These are phyloP conservation scores for Anneissia japonica DNA, from an alignment of 35 echinoderm and acorn worm species.

Conservation along the genomic window DNA sequence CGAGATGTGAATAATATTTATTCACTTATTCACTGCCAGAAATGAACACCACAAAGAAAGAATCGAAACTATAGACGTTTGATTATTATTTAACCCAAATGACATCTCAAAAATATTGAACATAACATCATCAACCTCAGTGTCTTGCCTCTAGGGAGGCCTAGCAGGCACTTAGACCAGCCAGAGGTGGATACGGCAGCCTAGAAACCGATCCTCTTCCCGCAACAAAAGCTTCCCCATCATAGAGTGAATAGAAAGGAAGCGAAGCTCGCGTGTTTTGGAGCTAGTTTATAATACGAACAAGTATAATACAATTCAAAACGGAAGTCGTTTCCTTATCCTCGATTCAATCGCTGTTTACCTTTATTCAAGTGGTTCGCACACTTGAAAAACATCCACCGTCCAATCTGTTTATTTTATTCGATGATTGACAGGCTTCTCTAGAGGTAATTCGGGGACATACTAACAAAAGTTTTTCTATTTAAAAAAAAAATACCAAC, in stretches of 20 bases:
- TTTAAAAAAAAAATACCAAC: not conserved
- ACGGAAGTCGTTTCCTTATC: not conserved
- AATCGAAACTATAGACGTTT: not conserved
- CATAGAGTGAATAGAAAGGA: not conserved
- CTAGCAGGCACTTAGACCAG: not conserved
- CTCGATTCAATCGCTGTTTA: not conserved
- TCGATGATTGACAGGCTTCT: not conserved
- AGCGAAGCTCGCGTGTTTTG: not conserved
- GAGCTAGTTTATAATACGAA: not conserved
- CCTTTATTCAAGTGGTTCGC: not conserved
- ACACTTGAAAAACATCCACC: not conserved
- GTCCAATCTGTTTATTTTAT: not conserved
- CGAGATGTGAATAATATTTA: not conserved
- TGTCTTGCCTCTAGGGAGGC: not conserved
- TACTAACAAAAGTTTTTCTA: not conserved
- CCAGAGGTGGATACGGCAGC: not conserved
- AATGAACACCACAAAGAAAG: not conserved
- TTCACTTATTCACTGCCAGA: not conserved
- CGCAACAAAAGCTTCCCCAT: not conserved
- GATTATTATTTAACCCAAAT: not conserved
- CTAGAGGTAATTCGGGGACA: not conserved
- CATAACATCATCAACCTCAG: not conserved
- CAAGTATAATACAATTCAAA: not conserved
- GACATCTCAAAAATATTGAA: not conserved
- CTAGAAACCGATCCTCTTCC: not conserved